These are phyloP conservation scores for Malurus leucopterus DNA, from an alignment of 2,797 vertebrate genomes.

Conservation along the genomic window DNA sequence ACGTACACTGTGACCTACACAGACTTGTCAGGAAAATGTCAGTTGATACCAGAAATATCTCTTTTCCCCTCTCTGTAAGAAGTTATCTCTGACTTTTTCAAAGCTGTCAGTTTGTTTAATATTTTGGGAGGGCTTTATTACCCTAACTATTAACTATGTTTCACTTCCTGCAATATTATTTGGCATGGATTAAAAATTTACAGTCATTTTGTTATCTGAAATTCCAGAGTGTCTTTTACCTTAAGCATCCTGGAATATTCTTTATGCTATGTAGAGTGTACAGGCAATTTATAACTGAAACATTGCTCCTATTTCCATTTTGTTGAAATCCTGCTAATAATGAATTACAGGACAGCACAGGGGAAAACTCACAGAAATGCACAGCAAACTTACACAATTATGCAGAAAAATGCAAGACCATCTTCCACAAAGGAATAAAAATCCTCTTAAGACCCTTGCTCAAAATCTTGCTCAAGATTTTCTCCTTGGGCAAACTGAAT, in stretches of 20 bases:
- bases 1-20: background rate
- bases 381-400: background rate
- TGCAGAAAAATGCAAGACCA: background rate
- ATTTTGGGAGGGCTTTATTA: constrained; percentile 25
- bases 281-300: background rate
- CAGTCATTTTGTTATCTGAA: background rate
- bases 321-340: background rate
- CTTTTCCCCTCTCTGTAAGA: background rate
- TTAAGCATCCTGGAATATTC: background rate
- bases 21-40: background rate
- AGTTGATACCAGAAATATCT: constrained; percentile 16
- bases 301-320: background rate
- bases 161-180: background rate
- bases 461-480: background rate
- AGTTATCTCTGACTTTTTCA: background rate
- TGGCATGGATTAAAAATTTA: constrained; percentile 1
- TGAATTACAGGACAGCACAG: background rate
- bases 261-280: background rate
- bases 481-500: background rate
- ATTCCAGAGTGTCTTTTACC: background rate
- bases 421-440: background rate
- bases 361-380: background rate
- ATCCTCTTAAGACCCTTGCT: background rate
- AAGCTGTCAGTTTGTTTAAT: background rate
- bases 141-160: background rate